Evolutionary conservation across 2,888 invertebrate species (phyloP).

Genomic region (Glaucopsyche alexis): DNA sequence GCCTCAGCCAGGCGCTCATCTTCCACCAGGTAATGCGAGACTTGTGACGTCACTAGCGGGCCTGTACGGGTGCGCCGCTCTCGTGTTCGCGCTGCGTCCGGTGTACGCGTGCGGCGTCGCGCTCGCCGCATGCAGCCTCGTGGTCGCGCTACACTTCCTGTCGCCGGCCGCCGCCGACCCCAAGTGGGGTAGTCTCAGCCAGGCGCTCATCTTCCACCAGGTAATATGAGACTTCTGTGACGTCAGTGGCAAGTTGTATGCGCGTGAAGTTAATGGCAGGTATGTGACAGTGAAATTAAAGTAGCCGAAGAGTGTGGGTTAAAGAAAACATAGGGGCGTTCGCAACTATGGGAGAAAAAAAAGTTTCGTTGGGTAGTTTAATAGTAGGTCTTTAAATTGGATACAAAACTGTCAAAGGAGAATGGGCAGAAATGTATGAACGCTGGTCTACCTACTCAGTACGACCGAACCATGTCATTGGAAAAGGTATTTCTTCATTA

Average conservation of each 20-base stretch:
- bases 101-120: conserved; percentile 94
- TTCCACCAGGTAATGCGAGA: conserved; percentile 96
- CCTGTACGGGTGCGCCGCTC: conserved; percentile 89
- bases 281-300: too few species aligned
- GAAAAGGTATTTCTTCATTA: too few species aligned
- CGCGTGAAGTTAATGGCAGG: too few species aligned
- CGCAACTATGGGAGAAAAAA: too few species aligned
- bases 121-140: conserved; percentile 89
- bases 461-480: too few species aligned
- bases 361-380: too few species aligned
- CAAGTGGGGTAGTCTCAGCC: conserved; percentile 98
- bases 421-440: too few species aligned
- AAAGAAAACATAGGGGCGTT: too few species aligned
- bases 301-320: too few species aligned
- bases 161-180: conserved; percentile 90
- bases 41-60: conserved; percentile 94
- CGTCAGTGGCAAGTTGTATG: background rate
- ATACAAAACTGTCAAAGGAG: too few species aligned
- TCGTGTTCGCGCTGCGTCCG: conserved; percentile 97
- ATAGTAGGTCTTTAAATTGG: too few species aligned
- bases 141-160: conserved; percentile 93
- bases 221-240: conserved; percentile 57
- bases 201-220: conserved; percentile 99
- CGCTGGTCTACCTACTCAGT: too few species aligned
- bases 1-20: conserved; percentile 98